Base-by-base conservation (phyloP, 92 coral and sea anemone genomes). In the Siderastrea siderea region DNA sequence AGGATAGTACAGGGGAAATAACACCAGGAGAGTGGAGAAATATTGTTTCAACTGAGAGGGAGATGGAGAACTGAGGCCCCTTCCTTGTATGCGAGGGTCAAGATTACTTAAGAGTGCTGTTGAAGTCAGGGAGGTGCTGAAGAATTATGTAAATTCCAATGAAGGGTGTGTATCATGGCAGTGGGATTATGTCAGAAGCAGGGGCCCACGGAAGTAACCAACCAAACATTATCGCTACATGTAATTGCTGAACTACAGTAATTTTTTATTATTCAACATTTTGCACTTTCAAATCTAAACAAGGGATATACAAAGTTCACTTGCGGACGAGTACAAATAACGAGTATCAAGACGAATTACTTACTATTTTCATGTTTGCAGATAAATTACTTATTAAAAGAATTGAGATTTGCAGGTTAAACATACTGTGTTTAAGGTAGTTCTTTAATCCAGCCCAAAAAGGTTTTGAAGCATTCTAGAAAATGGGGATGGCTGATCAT, bases 11-110 rank as follows among this genome's bases (percentile, higher is more conserved):
- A 57, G 88, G 92, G 15, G 54, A 60, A 61, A 59, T 89, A 6
- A 55, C 47, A 65, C 88, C 52, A 51, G 92, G 92, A 13, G 82
- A 81, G 48, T 88, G 87, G 91, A 61, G 91, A 61, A 72, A 68
- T 13, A 79, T 79, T 57, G 75, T 75, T 12, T 74, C 78, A 74
- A 87, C 68, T 67, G 63, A 81, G 17, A 74, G 62, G 46, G 26
- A 8, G 13, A 74, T 49, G 86, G 86, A 47, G 78, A 50, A 49
- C 55, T 82, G 58, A 82, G 86, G 77, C 66, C 86, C 45, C 77
- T 70, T 48, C 86, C 67, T 12, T 49, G 13, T 49, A 10, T 61
- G 0, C 59, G 86, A 82, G 86, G 86, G 46, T 71, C 86, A 48
- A 82, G 86, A 82, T 13, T 47, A 15, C 44, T 70, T 3, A 64